These are phyloP conservation scores for Alcedo atthis DNA, from an alignment of 2,797 vertebrate genomes.

Conservation along the genomic window DNA sequence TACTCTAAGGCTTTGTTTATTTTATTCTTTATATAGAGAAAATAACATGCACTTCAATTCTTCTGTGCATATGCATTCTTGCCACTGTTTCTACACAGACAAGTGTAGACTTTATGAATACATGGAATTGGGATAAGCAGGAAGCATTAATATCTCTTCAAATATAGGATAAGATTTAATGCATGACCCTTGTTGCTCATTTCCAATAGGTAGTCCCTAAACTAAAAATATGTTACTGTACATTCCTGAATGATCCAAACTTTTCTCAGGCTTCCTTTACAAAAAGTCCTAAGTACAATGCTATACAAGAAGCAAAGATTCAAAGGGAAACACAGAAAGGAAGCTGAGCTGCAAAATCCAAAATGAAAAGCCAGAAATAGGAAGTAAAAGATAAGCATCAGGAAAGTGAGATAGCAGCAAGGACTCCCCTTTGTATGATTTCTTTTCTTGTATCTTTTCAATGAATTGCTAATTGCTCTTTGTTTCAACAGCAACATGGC, in stretches of 20 bases:
- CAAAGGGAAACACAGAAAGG: slow-evolving; percentile 67
- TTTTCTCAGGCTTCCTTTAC: slow-evolving; percentile 61
- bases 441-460: slow-evolving; percentile 69
- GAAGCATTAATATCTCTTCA: slow-evolving; percentile 8
- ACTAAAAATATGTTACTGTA: slow-evolving; percentile 46
- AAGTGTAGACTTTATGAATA: not conserved
- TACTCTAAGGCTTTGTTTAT: not conserved
- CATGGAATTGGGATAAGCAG: not conserved
- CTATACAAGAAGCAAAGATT: slow-evolving; percentile 24
- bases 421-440: slow-evolving; percentile 58
- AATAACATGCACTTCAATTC: not conserved
- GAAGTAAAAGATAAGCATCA: slow-evolving; percentile 63
- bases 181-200: not conserved
- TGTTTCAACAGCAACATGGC: slow-evolving; percentile 37
- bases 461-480: slow-evolving; percentile 63
- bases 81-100: not conserved
- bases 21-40: not conserved
- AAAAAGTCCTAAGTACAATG: slow-evolving; percentile 42
- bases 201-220: slow-evolving; percentile 26
- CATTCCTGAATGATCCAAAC: slow-evolving; percentile 57
- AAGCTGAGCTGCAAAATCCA: slow-evolving; percentile 66
- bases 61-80: not conserved
- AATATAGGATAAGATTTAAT: slow-evolving; percentile 13
- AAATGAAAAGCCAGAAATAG: slow-evolving; percentile 70
- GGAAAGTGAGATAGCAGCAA: slow-evolving; percentile 53